Evolutionary conservation across 2,113 vertebrate genomes (phyloP).

Genomic region (Toxostoma redivivum): DNA sequence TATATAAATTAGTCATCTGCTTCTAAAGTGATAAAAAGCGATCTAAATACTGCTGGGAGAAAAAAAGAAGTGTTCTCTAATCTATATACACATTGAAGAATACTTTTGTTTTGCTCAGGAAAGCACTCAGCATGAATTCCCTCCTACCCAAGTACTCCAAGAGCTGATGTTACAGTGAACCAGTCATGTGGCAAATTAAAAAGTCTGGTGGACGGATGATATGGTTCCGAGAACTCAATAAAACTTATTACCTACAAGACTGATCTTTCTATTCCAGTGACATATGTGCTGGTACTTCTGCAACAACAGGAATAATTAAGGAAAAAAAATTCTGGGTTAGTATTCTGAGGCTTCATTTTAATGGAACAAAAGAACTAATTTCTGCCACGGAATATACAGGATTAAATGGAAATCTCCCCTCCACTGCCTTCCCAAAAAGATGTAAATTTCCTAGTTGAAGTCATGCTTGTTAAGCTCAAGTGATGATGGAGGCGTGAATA

Average conservation of each 20-base stretch:
- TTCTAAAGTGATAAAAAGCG: not conserved
- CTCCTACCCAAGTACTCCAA: constrained; percentile 1
- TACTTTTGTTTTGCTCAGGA: constrained; percentile 23
- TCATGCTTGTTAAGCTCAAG: not conserved
- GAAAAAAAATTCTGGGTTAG: not conserved
- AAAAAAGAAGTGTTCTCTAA: not conserved
- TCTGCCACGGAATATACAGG: not conserved
- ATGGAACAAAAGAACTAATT: constrained; percentile 30
- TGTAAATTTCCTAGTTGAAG: not conserved
- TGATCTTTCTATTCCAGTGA: constrained; percentile 35
- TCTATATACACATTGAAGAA: not conserved
- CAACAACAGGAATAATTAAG: constrained; percentile 36
- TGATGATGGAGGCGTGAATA: not conserved
- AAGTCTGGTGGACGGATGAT: constrained; percentile 60
- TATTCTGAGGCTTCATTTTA: not conserved
- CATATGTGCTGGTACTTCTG: not conserved
- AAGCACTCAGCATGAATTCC: constrained; percentile 28
- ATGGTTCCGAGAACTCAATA: constrained; percentile 51
- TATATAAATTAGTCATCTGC: constrained; percentile 19
- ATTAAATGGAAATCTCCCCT: not conserved
- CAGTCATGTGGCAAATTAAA: constrained; percentile 69
- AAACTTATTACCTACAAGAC: constrained; percentile 45
- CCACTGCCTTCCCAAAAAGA: not conserved
- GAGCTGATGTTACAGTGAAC: constrained; percentile 44
- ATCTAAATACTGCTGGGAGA: not conserved